A percentile compares a stretch with the other conserved stretches of the same genome.
These are phyloP conservation scores for Anolis carolinensis DNA, from an alignment of 2,113 vertebrate genomes.

Conservation along the genomic window DNA sequence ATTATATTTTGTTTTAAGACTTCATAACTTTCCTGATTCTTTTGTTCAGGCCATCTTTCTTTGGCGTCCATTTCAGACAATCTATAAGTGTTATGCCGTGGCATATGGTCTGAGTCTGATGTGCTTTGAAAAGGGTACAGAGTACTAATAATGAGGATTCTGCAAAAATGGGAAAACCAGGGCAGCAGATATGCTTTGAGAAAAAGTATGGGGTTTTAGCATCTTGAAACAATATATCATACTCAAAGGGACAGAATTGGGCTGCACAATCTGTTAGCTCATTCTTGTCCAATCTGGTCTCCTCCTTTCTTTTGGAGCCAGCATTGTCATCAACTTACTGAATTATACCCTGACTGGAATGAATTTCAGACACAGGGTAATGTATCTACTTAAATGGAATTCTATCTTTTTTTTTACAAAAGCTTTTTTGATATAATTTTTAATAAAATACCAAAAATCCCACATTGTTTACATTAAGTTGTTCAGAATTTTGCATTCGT, in stretches of 20 bases:
- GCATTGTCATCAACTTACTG: constrained; percentile 83
- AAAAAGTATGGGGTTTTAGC: constrained; percentile 82
- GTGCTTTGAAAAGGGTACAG: constrained; percentile 84
- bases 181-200: constrained; percentile 81
- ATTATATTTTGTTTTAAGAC: constrained; percentile 74
- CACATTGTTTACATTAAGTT: constrained; percentile 77
- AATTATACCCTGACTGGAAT: constrained; percentile 86
- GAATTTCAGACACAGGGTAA: constrained; percentile 82
- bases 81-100: constrained; percentile 82
- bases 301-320: constrained; percentile 86
- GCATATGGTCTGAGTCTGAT: constrained; percentile 85
- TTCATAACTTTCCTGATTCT: constrained; percentile 74
- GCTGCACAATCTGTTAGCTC: constrained; percentile 85
- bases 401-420: constrained; percentile 78
- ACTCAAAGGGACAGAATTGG: constrained; percentile 83
- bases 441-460: constrained; percentile 67
- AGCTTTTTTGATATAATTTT: constrained; percentile 83
- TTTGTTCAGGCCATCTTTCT: constrained; percentile 74
- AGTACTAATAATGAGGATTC: constrained; percentile 85
- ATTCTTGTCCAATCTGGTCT: constrained; percentile 87
- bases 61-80: constrained; percentile 76
- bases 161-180: constrained; percentile 83
- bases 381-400: constrained; percentile 86
- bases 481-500: constrained; percentile 80
- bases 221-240: constrained; percentile 89